Conservation (phyloP, 1,140 invertebrate genomes). For the Elymnias hypermnestra region DNA sequence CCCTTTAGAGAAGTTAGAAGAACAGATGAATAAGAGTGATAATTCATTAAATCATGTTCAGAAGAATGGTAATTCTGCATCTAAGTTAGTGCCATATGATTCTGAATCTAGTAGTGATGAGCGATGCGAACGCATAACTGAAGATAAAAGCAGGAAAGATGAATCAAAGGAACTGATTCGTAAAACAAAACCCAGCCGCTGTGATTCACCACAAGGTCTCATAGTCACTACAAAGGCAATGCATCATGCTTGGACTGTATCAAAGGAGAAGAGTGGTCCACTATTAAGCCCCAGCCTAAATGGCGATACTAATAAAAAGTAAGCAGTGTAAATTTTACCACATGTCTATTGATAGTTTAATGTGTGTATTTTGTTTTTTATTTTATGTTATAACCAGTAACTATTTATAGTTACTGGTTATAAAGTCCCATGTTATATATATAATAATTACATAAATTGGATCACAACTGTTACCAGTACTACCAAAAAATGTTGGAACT, state of each 20-base stretch:
- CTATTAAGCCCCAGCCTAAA: slow-evolving; percentile 66
- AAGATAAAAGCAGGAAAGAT: slow-evolving; percentile 35
- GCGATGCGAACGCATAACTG: slow-evolving; percentile 31
- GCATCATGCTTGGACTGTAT: slow-evolving; percentile 73
- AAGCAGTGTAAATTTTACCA: slow-evolving; percentile 19
- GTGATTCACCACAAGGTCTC: slow-evolving; percentile 40
- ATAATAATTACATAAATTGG: no score
- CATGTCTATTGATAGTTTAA: not conserved
- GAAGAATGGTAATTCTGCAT: slow-evolving; percentile 41
- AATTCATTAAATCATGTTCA: slow-evolving; percentile 25
- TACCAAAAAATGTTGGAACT: no score
- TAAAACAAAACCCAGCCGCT: slow-evolving; percentile 45
- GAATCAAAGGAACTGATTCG: slow-evolving; percentile 16
- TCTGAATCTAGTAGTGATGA: slow-evolving; percentile 66
- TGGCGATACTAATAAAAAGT: slow-evolving; percentile 69
- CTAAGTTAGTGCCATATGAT: slow-evolving; percentile 63
- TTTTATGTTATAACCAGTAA: no score
- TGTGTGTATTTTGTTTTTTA: not conserved
- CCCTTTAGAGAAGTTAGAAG: slow-evolving; percentile 61
- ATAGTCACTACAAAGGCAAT: slow-evolving; percentile 67
- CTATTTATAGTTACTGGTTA: no score
- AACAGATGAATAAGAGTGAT: slow-evolving; percentile 62
- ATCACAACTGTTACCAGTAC: no score
- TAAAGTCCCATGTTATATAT: no score
- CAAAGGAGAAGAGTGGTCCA: slow-evolving; percentile 55